Base-by-base conservation (phyloP, 2,113 vertebrate species). In the Rhagologus leucostigma region DNA sequence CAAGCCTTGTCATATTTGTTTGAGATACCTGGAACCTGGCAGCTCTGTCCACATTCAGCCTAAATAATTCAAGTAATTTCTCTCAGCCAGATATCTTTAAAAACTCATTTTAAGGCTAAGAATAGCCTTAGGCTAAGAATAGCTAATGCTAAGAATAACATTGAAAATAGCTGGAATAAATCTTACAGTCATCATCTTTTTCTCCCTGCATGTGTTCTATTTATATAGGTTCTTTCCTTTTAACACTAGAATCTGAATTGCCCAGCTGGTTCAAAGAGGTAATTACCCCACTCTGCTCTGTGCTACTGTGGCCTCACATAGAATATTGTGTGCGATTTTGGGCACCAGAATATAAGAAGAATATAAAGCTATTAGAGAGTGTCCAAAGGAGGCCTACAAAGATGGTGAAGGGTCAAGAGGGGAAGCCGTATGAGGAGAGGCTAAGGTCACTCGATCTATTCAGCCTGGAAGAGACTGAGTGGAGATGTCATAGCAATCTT, bases 51-150 rank as follows among this genome's bases (percentile, higher is more conserved):
- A 21, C 42, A 82, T 89, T 75, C 78, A 76, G 46, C 39, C 29
- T 71, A 57, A 71, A 41, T 59, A 52, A 75, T 52, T 82, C 5
- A 49, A 49, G 86, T 69, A 6, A 15, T 84, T 86, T 63, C 68
- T 78, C 63, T 69, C 71, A 53, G 67, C 35, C 44, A 83, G 15
- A 85, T 87, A 78, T n/a, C n/a, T 90, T 77, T 44, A 65, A 85
- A 84, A 84, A 8, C 16, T 77, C 18, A 37, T 65, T 89, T 94
- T 86, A 65, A 30, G 50, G 35, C 80, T 86, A 92, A 92, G 91
- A 90, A 93, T 84, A 93, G 47, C 41, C 55, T 62, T 84, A 56
- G 37, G 13, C 88, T 84, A 94, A 81, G 52, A 95, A 90, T 90
- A 92, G 29, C 67, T 76, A 65, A 47, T 17, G n/a, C 86, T 86